Evolutionary conservation across 1,140 invertebrate genomes (phyloP), one percentile per base, ranked within the genome.

Genomic region (Anastatus disparis): DNA sequence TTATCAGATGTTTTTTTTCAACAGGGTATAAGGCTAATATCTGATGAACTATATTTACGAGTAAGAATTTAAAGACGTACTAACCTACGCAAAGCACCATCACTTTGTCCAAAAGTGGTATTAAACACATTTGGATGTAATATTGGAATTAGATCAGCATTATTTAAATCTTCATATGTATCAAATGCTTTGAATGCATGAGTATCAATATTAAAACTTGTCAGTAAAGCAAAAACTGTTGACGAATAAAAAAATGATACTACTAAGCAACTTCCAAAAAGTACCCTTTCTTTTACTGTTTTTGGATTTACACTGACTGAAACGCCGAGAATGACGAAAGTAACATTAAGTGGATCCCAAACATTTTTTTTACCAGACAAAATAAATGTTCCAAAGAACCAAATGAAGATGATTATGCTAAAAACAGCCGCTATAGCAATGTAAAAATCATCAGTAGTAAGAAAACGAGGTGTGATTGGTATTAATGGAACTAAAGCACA

Each of bases 91-190:
- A 68, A 20, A 0, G 17, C 10, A 2, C 17, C 15, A 13, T 50
- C 20, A 2, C 27, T 40, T 8, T 9, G 31, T 9, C 22, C 7
- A 35, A 68, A 68, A 4, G 65, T 68, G 12, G 59, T 27, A n/a
- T 59, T 68, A 13, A n/a, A 58, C n/a, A 68, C 10, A 35, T 68
- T 68, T 7, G 65, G 65, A 26, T 68, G 65, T n/a, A 68, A 8
- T 1, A 68, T 20, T 9, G 65, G 65, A 22, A 50, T 56, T 3
- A 68, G 40, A 9, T 42, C 65, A 1, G 65, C 58, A 0, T 35
- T 15, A 3, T 58, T 31, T 7, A 68, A 17, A 3, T 68, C 55
- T 4, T 35, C 20, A 7, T 35, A 50, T 2, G 4, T 44, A 3
- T 17, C 7, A 15, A 68, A 59, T 1, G 10, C 1, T n/a, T 24